Evolutionary conservation across 2,888 invertebrate species (phyloP), one percentile per base, ranked within the genome.

Genomic region (Cataglyphis cursor): DNA sequence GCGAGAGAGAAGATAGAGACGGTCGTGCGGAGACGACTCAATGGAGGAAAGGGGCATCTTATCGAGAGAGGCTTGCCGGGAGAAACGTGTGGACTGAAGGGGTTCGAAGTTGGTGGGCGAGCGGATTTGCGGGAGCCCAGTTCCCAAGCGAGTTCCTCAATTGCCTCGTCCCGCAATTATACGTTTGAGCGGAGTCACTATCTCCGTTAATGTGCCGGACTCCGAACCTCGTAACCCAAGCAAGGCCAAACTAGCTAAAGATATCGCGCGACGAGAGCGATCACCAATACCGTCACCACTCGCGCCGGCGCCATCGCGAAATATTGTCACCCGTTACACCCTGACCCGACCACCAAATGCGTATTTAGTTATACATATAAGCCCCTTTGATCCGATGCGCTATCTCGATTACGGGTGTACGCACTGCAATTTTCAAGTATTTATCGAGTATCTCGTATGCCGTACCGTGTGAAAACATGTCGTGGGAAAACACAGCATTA

Each of bases 141-240:
- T 90, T 92, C 93, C 92, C 93, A 88, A 85, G 93, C 92, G 94
- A 94, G 91, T 89, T 89, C 89, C 93, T 92, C 93, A 92, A 94
- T 94, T 93, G 93, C 93, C 91, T 91, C 92, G 92, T 90, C 91
- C 94, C 92, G 93, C 94, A 94, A 94, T 94, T 94, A 94, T 93
- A 94, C 94, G 94, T 94, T 94, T 92, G 94, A 94, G 92, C 93
- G 93, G 93, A 93, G 92, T 90, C 92, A 92, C 93, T 94, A 94
- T 93, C 94, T 93, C 90, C 91, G 92, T 94, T 94, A 94, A 94
- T 94, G 93, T 93, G 92, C 93, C 84, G 92, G 93, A 93, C 93
- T 92, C 90, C 85, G 91, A 90, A 90, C 91, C 91, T 87, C 82
- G 89, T 44, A 80, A 90, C 87, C 83, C 88, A 76, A 88, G 87